phyloP scores from a whole-genome alignment of 2,797 vertebrate species.

The Sebastes diploproa region DNA sequence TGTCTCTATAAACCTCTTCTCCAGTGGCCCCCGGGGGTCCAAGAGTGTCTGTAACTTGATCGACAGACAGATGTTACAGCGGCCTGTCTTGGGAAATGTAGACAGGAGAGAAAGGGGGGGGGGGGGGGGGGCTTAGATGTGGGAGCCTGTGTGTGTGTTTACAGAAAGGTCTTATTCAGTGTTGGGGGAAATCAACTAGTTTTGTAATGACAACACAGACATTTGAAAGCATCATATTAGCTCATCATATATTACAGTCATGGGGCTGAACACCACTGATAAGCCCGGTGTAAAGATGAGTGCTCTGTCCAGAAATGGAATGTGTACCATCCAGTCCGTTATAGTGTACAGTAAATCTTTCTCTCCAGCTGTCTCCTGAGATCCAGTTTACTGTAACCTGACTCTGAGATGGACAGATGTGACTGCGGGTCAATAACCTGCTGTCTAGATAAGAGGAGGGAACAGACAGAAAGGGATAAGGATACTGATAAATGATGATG shows the following conservation, averaged over 20 bases:
- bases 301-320: not conserved
- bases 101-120: not conserved
- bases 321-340: not conserved
- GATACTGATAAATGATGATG: not conserved
- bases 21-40: not conserved
- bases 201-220: not conserved
- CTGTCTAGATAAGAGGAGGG: not conserved
- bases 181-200: not conserved
- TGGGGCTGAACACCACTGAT: not conserved
- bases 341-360: constrained; percentile 2
- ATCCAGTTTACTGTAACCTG: constrained; percentile 39
- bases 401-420: constrained; percentile 52
- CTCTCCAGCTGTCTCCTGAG: constrained; percentile 27
- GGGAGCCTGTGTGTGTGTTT: not conserved
- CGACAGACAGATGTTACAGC: constrained; percentile 52
- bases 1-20: not conserved
- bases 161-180: not conserved
- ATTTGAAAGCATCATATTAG: not conserved
- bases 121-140: not conserved
- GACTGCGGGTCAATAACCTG: constrained; percentile 35
- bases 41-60: constrained; percentile 42
- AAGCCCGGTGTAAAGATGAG: not conserved
- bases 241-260: not conserved
- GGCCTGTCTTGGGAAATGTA: not conserved
- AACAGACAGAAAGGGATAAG: not conserved